Evolutionary conservation across 2,888 invertebrate species (phyloP).

Genomic region (Dynastes hyllus): DNA sequence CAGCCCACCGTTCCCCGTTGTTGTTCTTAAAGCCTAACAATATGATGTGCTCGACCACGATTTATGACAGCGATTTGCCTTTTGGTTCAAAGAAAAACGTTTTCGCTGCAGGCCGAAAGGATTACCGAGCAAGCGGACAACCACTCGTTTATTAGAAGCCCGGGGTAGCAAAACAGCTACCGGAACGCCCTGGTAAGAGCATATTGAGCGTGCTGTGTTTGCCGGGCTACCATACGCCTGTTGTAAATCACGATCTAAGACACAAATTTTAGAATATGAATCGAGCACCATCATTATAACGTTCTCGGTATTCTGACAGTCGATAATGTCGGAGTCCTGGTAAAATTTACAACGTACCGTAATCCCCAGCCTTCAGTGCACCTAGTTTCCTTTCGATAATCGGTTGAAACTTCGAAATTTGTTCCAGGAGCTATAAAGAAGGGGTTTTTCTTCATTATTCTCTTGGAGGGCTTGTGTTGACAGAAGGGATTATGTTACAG

Average conservation of each 20-base stretch:
- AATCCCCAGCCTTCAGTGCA: neutral
- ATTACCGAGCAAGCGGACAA: constrained; percentile 7
- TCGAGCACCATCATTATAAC: constrained; percentile 15
- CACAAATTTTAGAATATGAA: constrained; percentile 34
- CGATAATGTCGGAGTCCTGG: no score
- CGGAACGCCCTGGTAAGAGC: no score
- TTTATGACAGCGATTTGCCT: constrained; percentile 47
- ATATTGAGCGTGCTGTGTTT: neutral
- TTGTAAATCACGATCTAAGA: constrained; percentile 41
- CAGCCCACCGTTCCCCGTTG: no score
- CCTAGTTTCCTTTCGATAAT: no score
- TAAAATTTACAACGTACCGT: constrained; percentile 30
- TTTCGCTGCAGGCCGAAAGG: constrained; percentile 44
- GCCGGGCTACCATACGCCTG: constrained; percentile 25
- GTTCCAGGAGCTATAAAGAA: neutral
- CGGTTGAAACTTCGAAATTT: no score
- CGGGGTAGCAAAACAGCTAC: no score
- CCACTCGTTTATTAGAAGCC: no score
- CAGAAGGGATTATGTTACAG: neutral
- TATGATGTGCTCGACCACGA: constrained; percentile 28
- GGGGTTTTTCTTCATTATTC: neutral
- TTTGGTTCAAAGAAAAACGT: constrained; percentile 39
- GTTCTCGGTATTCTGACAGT: no score
- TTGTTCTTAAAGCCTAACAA: neutral
- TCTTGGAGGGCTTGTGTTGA: no score